Evolutionary conservation across 92 coral and sea anemone species (phyloP), one percentile per base, ranked within the genome.

Genomic region (Zoanthus sansibaricus): DNA sequence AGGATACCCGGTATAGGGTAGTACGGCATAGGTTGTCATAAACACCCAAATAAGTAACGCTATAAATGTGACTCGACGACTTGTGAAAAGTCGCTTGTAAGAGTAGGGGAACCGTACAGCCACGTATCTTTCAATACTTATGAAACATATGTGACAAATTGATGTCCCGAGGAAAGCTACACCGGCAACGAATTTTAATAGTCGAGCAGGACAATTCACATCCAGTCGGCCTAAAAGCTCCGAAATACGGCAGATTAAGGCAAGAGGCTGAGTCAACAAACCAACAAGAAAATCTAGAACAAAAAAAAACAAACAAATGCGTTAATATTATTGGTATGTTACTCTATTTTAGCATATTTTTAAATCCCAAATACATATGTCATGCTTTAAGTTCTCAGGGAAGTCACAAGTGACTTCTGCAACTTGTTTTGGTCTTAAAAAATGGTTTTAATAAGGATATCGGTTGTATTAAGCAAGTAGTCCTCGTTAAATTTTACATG

Each of bases 121-220:
- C 4, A 76, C 62, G 21, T 20, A 76, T 20, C 80, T 76, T 1
- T 76, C 80, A 76, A 76, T 44, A 14, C 80, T 76, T 66, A 76
- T 49, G 14, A 75, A 51, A 9, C 61, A 75, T 4, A 17, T 21
- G 17, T 75, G 79, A 48, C 10, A 21, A 0, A 75, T 61, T 8
- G 79, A 75, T 10, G 61, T 9, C 14, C 61, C 79, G 4, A 75
- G 16, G 30, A 66, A 48, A n/a, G 42, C 7, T 75, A 51, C 64
- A 0, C 64, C 66, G 10, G 4, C 42, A 31, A 48, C 16, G 9
- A 15, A 11, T 2, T 6, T 0, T 1, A 75, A 16, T 3, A 7
- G 32, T 75, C 62, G 32, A 1, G 25, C 32, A 4, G 5, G 32
- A 20, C 79, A 75, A 20, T 17, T 62, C 62, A 47, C 16, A 45